Base-by-base conservation (phyloP, 2,113 vertebrate species). In the Puntigrus tetrazona region DNA sequence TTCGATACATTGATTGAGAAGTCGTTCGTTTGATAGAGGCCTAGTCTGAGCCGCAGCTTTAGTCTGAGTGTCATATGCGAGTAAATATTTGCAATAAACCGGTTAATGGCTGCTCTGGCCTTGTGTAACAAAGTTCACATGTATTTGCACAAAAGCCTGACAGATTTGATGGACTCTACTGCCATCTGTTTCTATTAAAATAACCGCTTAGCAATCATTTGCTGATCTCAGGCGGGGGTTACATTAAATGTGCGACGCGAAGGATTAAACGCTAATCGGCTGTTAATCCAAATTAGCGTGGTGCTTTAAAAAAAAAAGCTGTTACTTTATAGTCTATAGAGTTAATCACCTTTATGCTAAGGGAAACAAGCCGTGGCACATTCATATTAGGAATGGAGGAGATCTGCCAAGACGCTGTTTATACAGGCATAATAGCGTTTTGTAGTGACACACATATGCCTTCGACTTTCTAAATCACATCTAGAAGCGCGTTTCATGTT, bases 221-320 rank as follows among this genome's bases (percentile, higher is more conserved):
- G 13, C 34, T 78, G 41, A 78, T 59, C 78, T 78, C 43, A 50
- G 38, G 75, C 72, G 61, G 74, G 82, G 82, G 76, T 88, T 86
- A 87, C 74, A 59, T 18, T 6, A 7, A 78, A 27, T 25, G 36
- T 13, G 29, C 91, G 90, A 91, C 59, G 65, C 81, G 85, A 78
- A 87, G 73, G 88, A 81, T 87, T 86, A 74, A 89, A 86, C 55
- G 25, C 85, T 86, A 55, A 65, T 84, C 84, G 77, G 86, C 87
- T 87, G 88, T 70, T 76, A 87, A 88, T 88, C 86, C 81, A 20
- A 78, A 78, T 90, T 86, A 89, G 79, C 69, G 50, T 13, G 18
- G 1, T 38, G 31, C 50, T 67, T 50, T 70, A 63, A 2, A 45
- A 45, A 70, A 52, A 69, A 29, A 27, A 84, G 76, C 8, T 8